Conservation (phyloP, 2,797 vertebrate species). For the Nasua narica region DNA sequence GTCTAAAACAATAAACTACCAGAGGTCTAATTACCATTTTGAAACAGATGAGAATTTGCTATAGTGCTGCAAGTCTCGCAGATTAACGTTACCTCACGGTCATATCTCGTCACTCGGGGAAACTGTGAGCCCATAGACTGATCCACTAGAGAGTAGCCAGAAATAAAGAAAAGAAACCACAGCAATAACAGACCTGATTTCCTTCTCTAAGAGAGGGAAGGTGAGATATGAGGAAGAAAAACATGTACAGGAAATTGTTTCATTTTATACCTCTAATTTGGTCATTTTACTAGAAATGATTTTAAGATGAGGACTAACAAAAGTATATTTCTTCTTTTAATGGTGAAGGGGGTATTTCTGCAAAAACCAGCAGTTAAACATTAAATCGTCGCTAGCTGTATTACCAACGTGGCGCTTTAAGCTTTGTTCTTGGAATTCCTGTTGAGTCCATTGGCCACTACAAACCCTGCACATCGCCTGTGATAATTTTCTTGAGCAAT, state of each 20-base stretch:
- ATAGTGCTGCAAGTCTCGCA: not conserved
- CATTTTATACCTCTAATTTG: not conserved
- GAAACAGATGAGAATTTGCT: not conserved
- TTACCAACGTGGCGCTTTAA: not conserved
- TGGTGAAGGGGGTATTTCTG: not conserved
- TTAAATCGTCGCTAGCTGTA: not conserved
- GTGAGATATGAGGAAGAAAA: not conserved
- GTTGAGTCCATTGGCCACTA: not conserved
- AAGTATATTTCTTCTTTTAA: not conserved
- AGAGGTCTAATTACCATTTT: not conserved
- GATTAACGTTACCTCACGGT: fast-evolving
- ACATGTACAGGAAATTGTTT: not conserved
- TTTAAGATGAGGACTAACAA: not conserved
- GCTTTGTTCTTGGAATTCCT: not conserved
- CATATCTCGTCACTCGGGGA: not conserved
- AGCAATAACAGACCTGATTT: not conserved
- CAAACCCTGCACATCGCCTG: not conserved
- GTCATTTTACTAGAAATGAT: not conserved
- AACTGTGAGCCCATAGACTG: not conserved
- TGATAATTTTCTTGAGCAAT: not conserved
- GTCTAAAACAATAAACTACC: not conserved
- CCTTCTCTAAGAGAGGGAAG: not conserved
- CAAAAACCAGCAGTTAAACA: not conserved
- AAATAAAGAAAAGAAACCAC: not conserved
- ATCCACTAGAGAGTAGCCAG: not conserved